These are phyloP conservation scores for Propithecus coquereli DNA, from an alignment of 2,113 vertebrate genomes.

Conservation along the genomic window DNA sequence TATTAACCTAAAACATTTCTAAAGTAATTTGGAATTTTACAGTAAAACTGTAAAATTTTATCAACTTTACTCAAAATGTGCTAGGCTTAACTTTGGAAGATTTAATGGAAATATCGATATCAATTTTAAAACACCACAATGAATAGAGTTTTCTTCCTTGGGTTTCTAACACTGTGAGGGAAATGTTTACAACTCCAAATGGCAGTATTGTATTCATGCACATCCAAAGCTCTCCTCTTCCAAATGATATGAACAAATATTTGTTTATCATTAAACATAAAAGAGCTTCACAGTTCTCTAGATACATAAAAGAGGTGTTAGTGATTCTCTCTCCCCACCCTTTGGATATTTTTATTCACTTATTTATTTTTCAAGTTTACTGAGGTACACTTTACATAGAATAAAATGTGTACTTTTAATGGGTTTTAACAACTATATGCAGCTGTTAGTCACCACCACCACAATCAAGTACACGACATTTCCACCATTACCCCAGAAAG, in stretches of 20 bases:
- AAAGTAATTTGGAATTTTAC: conserved; percentile 23
- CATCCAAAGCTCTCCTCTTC: background rate
- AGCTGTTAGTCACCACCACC: background rate
- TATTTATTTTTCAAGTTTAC: conserved; percentile 20
- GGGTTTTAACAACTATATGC: background rate
- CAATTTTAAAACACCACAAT: background rate
- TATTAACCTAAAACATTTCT: conserved; percentile 1
- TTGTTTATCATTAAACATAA: background rate
- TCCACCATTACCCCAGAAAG: background rate
- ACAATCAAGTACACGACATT: background rate
- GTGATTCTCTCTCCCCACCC: background rate
- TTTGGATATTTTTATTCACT: background rate
- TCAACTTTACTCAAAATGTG: background rate
- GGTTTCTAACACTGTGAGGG: background rate
- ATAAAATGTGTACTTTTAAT: background rate
- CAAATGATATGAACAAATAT: background rate
- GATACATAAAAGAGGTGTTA: background rate
- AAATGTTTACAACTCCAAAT: background rate
- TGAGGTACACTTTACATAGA: background rate
- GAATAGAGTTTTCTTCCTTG: background rate
- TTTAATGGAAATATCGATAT: background rate
- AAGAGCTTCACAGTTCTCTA: background rate
- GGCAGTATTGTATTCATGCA: background rate
- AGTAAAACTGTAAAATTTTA: background rate
- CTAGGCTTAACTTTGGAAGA: conserved; percentile 10